Conservation (phyloP, 1,140 invertebrate species). For the Galleria mellonella region DNA sequence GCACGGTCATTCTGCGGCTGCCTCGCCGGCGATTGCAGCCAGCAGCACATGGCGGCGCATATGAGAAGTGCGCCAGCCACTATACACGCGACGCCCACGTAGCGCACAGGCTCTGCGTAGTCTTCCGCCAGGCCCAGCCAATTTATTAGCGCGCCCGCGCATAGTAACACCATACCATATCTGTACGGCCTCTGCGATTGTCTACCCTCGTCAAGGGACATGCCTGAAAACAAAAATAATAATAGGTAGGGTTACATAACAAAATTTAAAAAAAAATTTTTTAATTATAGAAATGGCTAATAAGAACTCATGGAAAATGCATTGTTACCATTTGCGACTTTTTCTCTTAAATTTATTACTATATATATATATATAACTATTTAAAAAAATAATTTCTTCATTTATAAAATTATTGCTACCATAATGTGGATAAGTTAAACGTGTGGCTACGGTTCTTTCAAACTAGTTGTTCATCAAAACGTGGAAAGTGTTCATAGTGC, state of each 20-base stretch:
- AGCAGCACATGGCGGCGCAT: slow-evolving; percentile 85
- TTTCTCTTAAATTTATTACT: background rate
- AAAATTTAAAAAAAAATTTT: too few relatives aligned
- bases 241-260: too few relatives aligned
- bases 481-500: slow-evolving; percentile 15
- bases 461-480: slow-evolving; percentile 1
- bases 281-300: too few relatives aligned
- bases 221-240: slow-evolving; percentile 63
- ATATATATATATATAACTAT: too few relatives aligned
- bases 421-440: background rate
- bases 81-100: slow-evolving; percentile 84
- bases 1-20: slow-evolving; percentile 58
- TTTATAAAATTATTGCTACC: too few relatives aligned
- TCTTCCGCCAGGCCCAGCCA: slow-evolving; percentile 84
- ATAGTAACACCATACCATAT: slow-evolving; percentile 84
- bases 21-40: slow-evolving; percentile 79
- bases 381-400: too few relatives aligned
- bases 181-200: slow-evolving; percentile 81
- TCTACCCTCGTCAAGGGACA: slow-evolving; percentile 79
- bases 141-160: slow-evolving; percentile 84
- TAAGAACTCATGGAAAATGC: too few relatives aligned
- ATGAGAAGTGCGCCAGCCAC: slow-evolving; percentile 83
- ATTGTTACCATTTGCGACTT: too few relatives aligned
- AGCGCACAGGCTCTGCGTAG: slow-evolving; percentile 82
- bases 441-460: background rate